phyloP scores from a whole-genome alignment of 2,888 invertebrate genomes.

The Pseudococcus viburni region DNA sequence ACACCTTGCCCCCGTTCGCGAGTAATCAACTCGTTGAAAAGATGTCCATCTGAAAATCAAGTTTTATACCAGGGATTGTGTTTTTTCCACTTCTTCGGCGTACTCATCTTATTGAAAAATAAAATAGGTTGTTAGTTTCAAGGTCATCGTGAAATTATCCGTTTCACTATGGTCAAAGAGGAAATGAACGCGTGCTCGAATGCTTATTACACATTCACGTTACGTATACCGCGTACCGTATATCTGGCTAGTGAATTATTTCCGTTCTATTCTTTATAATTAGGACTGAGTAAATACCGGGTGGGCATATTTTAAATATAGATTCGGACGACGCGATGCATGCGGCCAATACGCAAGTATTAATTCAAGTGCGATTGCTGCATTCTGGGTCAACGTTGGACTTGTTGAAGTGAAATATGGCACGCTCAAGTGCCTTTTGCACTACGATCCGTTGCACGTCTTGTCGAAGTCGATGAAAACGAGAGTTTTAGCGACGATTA shows the following conservation, averaged over 20 bases:
- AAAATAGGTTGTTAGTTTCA: slow-evolving; percentile 55
- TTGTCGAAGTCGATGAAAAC: neutral
- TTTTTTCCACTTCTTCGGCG: neutral
- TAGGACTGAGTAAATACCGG: slow-evolving; percentile 59
- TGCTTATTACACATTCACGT: slow-evolving; percentile 56
- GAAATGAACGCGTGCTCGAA: slow-evolving; percentile 56
- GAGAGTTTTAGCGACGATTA: neutral
- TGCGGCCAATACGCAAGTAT: slow-evolving; percentile 34
- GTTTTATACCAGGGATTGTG: neutral
- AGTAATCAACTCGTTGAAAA: neutral
- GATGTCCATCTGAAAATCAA: neutral
- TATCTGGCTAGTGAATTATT: slow-evolving; percentile 51
- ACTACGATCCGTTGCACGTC: neutral
- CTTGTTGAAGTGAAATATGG: neutral
- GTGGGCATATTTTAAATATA: slow-evolving; percentile 61
- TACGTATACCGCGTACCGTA: slow-evolving; percentile 25
- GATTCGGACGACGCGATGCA: slow-evolving; percentile 22
- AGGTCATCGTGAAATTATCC: slow-evolving; percentile 50
- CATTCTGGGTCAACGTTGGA: slow-evolving; percentile 39
- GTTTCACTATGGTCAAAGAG: slow-evolving; percentile 57
- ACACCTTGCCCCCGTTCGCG: neutral
- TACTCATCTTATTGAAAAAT: neutral
- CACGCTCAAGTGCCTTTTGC: slow-evolving; percentile 13
- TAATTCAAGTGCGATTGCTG: slow-evolving; percentile 56
- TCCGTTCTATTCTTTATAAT: slow-evolving; percentile 61